Evolutionary conservation across 1,140 invertebrate species (phyloP), one percentile per base, ranked within the genome.

Genomic region (Alviniconcha marisindica): DNA sequence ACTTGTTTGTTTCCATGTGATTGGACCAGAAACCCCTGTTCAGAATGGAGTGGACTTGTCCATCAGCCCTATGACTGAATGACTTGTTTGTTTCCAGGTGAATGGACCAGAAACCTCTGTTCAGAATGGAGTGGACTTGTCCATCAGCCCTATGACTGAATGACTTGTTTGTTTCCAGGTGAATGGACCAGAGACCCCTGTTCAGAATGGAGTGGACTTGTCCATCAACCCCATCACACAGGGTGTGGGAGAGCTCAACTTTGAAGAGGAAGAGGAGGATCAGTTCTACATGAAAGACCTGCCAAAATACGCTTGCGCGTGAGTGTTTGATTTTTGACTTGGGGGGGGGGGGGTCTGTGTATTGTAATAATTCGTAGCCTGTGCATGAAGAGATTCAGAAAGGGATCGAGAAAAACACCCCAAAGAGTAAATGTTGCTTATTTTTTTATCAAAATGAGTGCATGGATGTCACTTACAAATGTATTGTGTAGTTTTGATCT

Each of bases 271-370:
- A 91, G 97, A 97, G 90, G 97, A 97, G 89, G 96, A 96, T 12
- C 89, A 91, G 81, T 96, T 96, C 93, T 98, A 96, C 91, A 97
- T 96, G 89, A 97, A 96, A 90, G 91, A 93, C 86, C 82, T 93
- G 38, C 91, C 98, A 21, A 96, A 96, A 83, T 97, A 98, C 95
- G 98, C 98, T 0, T 99, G 98, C 94, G 97, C 98, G 94, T 99
- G 91, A 91, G 93, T 93, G 18, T 33, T 63, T 4, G 31, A 0
- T n/a, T n/a, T n/a, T n/a, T n/a, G n/a, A n/a, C n/a, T n/a, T n/a
- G n/a, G n/a, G n/a, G n/a, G n/a, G n/a, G n/a, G n/a, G n/a, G n/a
- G n/a, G n/a, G n/a, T n/a, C n/a, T n/a, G n/a, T n/a, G n/a, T n/a
- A n/a, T n/a, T n/a, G n/a, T n/a, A n/a, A n/a, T n/a, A n/a, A n/a